These are phyloP conservation scores for Oxyruncus cristatus DNA, from an alignment of 2,113 vertebrate species.

Conservation along the genomic window DNA sequence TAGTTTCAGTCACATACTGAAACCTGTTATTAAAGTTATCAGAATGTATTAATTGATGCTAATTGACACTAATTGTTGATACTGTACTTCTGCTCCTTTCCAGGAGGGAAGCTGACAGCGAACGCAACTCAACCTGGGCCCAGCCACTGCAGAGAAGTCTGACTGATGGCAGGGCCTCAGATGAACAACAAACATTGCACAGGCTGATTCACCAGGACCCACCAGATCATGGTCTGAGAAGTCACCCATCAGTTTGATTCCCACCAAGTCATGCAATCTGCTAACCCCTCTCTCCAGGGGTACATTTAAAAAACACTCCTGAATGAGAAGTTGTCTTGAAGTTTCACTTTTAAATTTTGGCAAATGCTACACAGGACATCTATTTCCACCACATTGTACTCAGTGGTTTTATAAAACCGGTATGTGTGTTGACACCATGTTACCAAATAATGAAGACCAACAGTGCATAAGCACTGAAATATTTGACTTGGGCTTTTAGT, in stretches of 20 bases:
- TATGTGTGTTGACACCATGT: neutral
- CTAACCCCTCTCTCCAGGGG: neutral
- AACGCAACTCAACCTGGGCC: neutral
- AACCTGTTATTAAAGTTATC: constrained; percentile 2
- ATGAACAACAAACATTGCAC: neutral
- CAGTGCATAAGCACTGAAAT: neutral
- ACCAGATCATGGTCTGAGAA: neutral
- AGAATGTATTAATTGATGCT: neutral
- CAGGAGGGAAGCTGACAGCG: neutral
- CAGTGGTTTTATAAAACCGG: neutral
- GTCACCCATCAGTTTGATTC: neutral
- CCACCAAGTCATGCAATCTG: neutral
- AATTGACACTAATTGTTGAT: neutral
- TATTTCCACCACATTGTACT: neutral
- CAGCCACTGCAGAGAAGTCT: neutral
- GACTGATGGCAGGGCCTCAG: neutral
- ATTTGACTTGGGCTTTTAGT: neutral
- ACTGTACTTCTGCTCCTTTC: neutral
- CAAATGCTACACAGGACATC: neutral
- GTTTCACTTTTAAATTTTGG: neutral
- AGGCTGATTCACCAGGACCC: neutral
- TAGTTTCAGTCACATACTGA: neutral
- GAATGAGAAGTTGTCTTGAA: neutral
- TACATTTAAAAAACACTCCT: neutral
- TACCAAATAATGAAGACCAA: neutral